Base-by-base conservation (phyloP, 1,140 invertebrate species). In the Drosophila lacteicornis region DNA sequence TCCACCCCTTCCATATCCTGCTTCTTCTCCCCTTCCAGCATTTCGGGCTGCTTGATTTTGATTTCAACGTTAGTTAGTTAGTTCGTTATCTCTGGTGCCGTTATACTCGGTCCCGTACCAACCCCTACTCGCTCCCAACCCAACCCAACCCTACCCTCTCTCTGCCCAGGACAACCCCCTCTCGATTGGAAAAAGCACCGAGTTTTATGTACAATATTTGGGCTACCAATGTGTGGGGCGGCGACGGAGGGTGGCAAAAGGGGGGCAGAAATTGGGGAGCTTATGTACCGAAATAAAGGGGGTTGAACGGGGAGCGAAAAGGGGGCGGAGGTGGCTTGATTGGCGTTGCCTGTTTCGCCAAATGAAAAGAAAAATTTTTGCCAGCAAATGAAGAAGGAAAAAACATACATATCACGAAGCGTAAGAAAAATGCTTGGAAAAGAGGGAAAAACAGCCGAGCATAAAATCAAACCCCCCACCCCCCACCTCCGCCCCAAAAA, bases 41-140 rank as follows among this genome's bases (percentile, higher is more conserved):
- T 69, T 69, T 77, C 60, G 30, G 75, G 51, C 75, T 40, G 57
- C 66, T 59, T 53, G 81, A 76, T 75, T 62, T 80, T 87, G 84
- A 77, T 88, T 83, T 78, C 83, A 70, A 80, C 46, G 80, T 78
- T 87, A 82, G 83, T 87, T 87, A 87, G 84, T 80, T 87, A 83
- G 84, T 83, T 87, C 84, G 77, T 83, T 87, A 88, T 87, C 84
- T 86, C 50, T 33, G 49, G 25, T 46, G 49, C 49, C 63, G 68
- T 63, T 63, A 53, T 38, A 56, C 50, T 19, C 30, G 30, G 50
- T 53, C 27, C 27, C 30, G 36, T 15, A 55, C 30, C 74, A 66
- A 67, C 50, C 83, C 36, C 63, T 49, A 59, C 58, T 25, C 19
- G 57, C 25, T 59, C 15, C 22, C 25, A 56, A 53, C 4, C 30